Evolutionary conservation across 2,113 vertebrate genomes (phyloP).

Genomic region (Upupa epops): DNA sequence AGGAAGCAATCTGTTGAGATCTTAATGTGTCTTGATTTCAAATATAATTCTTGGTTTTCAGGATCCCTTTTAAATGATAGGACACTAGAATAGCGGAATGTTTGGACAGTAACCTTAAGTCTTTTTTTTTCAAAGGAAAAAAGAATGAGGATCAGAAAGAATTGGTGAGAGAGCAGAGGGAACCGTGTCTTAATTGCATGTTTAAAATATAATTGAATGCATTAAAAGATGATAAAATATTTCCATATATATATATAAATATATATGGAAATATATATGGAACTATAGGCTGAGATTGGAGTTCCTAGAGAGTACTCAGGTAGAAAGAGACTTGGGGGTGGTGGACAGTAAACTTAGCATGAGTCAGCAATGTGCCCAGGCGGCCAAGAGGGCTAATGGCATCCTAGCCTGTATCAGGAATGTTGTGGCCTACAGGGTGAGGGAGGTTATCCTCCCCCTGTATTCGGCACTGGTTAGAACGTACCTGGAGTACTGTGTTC

Average conservation of each 20-base stretch:
- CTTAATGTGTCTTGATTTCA: not conserved
- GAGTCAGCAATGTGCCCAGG: no score
- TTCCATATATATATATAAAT: conserved; percentile 26
- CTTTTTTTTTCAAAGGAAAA: not conserved
- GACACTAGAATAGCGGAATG: not conserved
- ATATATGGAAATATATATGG: no score
- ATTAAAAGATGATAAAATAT: not conserved
- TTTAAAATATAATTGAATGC: conserved; percentile 36
- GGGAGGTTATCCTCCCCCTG: no score
- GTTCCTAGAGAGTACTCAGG: no score
- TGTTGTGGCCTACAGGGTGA: no score
- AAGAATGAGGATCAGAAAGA: not conserved
- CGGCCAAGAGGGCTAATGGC: no score
- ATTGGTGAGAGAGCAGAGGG: not conserved
- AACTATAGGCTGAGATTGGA: no score
- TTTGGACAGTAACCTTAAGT: not conserved
- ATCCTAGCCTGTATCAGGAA: no score
- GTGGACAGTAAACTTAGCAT: no score
- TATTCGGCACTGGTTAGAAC: no score
- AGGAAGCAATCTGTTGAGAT: not conserved
- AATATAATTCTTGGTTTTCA: not conserved
- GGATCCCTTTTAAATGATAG: not conserved
- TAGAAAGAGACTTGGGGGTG: no score
- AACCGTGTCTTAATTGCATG: conserved; percentile 1
- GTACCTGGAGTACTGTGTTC: no score